Evolutionary conservation across 1,140 invertebrate species (phyloP), one percentile per base, ranked within the genome.

Genomic region (Xylocopa sonorina): DNA sequence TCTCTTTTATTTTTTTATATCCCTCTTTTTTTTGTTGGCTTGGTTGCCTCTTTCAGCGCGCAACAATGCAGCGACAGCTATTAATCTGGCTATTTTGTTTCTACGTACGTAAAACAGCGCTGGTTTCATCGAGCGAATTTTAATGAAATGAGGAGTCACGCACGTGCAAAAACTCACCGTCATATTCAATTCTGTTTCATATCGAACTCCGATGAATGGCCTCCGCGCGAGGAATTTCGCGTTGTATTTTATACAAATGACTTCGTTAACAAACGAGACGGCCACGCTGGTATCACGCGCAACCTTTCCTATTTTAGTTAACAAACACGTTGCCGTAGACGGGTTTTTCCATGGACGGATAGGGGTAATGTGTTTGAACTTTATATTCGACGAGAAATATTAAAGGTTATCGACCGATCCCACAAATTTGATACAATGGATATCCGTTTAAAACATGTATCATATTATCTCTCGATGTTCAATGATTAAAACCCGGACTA

Each of bases 131-230:
- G 78, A 78, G 74, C 84, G 76, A 78, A 82, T 85, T 77, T 85
- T 85, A 84, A 84, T 82, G 68, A 82, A 85, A 84, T 74, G 58
- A 62, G 78, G 63, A 72, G 68, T 81, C 67, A 66, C 51, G 48
- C 58, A 50, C 81, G 53, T n/a, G 67, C 53, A 73, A 84, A 84
- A 67, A 55, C 68, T 69, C 79, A 14, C 57, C 29, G 64, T 81
- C 68, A 55, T 53, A 84, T 85, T 84, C 73, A 80, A 84, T 83
- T 85, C 67, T 48, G 72, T 71, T 84, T 84, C 62, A 79, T 79
- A 66, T 75, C 46, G 24, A 51, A 48, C 51, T 57, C 50, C 64
- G 81, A 77, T 78, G 80, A 84, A 82, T 79, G 32, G 55, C 50
- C 48, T 63, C 69, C 46, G 3, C 24, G 32, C 64, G 21, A 50